Base-by-base conservation (phyloP, 2,797 vertebrate genomes). In the Adelosebastes latens region DNA sequence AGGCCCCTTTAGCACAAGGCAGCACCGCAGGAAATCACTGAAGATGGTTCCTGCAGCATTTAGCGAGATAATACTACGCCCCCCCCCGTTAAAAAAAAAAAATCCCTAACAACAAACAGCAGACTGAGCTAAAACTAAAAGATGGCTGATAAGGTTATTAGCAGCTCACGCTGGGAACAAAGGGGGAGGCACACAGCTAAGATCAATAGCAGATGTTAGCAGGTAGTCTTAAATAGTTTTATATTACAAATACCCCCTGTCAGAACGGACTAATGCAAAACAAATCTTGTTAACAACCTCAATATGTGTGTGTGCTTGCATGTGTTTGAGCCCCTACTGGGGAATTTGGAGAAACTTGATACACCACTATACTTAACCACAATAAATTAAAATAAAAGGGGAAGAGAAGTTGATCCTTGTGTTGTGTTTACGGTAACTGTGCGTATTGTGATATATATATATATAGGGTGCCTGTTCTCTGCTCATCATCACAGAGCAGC, bases 51-150 rank as follows among this genome's bases (percentile, higher is more conserved):
- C 77, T 91, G 84, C 87, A 90, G 88, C 94, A 95, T 95, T 95
- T 96, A 95, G 97, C 86, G 84, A 97, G 96, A 96, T 96, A 96
- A 96, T 92, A 88, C 90, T 22, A 20, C 18, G 0, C 46, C 5
- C 22, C 67, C 32, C 63, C 63, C 46, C 42, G 32, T 49, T 76
- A 68, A 64, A 66, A 70, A 71, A 55, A 77, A 74, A 82, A 81
- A 88, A 83, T 55, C 84, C 82, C 73, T 61, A 84, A 90, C 87
- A 93, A 93, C 88, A 97, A 97, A 95, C 96, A 95, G 91, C 93
- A 95, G 95, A 95, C 93, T 93, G 94, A 93, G 94, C 94, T 96
- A 94, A 97, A 97, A 96, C 93, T 95, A 95, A 96, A 95, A 97
- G 95, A 96, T 96, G 92, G 87, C 93, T 95, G 96, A 96, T 97